These are phyloP conservation scores for Drosophila truncata DNA, from an alignment of 1,140 invertebrate species.

Conservation along the genomic window DNA sequence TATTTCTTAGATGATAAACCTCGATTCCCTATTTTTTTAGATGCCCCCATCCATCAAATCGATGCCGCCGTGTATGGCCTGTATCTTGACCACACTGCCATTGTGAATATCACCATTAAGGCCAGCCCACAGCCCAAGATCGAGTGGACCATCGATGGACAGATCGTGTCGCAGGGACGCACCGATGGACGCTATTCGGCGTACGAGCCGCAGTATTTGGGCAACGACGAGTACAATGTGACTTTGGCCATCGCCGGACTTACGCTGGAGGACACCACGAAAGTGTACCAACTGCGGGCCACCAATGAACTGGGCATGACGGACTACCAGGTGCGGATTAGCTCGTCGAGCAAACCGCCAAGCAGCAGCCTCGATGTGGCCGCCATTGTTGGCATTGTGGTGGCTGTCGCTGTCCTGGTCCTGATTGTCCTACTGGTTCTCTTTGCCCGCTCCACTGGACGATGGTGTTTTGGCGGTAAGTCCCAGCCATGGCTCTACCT, in stretches of 20 bases:
- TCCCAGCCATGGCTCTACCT: slow-evolving; percentile 54
- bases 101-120: slow-evolving; percentile 89
- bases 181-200: slow-evolving; percentile 76
- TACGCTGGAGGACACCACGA: slow-evolving; percentile 91
- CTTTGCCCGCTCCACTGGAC: slow-evolving; percentile 91
- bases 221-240: slow-evolving; percentile 89
- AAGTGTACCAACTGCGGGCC: slow-evolving; percentile 88
- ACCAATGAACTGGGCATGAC: slow-evolving; percentile 88
- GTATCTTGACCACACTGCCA: slow-evolving; percentile 88
- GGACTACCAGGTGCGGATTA: slow-evolving; percentile 89
- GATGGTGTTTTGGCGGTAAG: slow-evolving; percentile 94
- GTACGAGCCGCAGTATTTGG: slow-evolving; percentile 85
- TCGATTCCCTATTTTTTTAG: slow-evolving; percentile 79
- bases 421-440: slow-evolving; percentile 89
- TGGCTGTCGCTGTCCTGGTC: slow-evolving; percentile 89
- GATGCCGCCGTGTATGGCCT: slow-evolving; percentile 89
- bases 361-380: slow-evolving; percentile 90
- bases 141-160: slow-evolving; percentile 88
- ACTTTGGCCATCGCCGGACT: slow-evolving; percentile 88
- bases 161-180: slow-evolving; percentile 86
- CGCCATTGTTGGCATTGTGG: slow-evolving; percentile 91
- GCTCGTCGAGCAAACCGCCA: slow-evolving; percentile 85
- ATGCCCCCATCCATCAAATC: slow-evolving; percentile 87
- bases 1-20: neutral
- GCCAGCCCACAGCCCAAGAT: slow-evolving; percentile 89